Evolutionary conservation across 2,797 vertebrate species (phyloP), one percentile per base, ranked within the genome.

Genomic region (Pterois miles): DNA sequence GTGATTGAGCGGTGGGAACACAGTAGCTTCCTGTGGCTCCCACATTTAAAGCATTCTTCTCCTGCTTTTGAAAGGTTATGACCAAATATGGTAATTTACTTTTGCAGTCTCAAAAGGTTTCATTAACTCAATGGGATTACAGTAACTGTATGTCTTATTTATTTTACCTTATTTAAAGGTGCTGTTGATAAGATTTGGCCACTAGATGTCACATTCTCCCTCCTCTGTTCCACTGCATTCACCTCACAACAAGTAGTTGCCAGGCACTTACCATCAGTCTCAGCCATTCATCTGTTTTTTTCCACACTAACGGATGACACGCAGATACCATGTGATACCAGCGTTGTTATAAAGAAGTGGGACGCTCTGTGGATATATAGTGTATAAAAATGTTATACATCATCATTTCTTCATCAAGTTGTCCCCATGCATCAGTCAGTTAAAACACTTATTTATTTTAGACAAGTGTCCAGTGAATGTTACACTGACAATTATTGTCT

Each of bases 21-120:
- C 20, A 9, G 25, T 22, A 34, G 3, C 25, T 64, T 57, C 18
- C 34, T 52, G 57, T 40, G 38, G 36, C 69, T 75, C 25, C 73
- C 46, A 86, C 25, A 60, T 82, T 74, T 36, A 23, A 50, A 77
- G 48, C 11, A 64, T 81, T 65, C 11, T 25, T 70, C 27, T 75
- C 8, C 29, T 69, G 53, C 73, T 82, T 72, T 86, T 82, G 25
- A 65, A 53, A 6, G 2, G 6, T 64, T 80, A 3, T 64, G 8
- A 36, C 60, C 56, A 83, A 81, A 76, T 78, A 65, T 73, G 36
- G 36, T 40, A 1, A 54, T 7, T 33, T 58, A 14, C 1, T 53
- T 62, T 75, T 36, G 22, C 4, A 18, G 1, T 25, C 23, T 33
- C 7, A 13, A 69, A 69, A 66, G 18, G 14, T 56, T 74, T 65